Conservation (phyloP, 2,113 vertebrate species). For the Caretta caretta region DNA sequence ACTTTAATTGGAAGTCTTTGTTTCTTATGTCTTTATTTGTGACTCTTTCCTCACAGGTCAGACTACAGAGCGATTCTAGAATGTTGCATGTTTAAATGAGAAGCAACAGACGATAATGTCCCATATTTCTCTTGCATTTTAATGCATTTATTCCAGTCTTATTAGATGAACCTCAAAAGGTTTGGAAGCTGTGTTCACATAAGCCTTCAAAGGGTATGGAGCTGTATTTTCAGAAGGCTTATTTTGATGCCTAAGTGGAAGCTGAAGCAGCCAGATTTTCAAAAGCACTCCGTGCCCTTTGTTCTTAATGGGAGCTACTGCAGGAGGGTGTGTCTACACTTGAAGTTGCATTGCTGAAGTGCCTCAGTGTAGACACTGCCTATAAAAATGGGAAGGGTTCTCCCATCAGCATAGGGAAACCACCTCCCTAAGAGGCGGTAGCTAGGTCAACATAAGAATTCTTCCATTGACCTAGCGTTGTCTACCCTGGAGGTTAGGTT, state of each 20-base stretch:
- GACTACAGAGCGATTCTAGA: fast-evolving
- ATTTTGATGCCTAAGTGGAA: not conserved
- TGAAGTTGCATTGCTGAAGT: not conserved
- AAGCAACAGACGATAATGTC: not conserved
- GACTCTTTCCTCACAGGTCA: not conserved
- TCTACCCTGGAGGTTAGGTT: not conserved
- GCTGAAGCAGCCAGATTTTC: not conserved
- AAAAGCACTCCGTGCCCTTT: not conserved
- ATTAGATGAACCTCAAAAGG: not conserved
- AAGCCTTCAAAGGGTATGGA: not conserved
- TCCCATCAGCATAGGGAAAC: not conserved
- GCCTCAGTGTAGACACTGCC: not conserved
- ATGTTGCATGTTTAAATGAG: not conserved
- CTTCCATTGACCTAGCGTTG: not conserved
- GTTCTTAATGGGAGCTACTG: fast-evolving
- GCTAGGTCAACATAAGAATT: not conserved
- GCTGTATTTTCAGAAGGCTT: not conserved
- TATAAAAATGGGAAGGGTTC: not conserved
- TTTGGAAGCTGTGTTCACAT: fast-evolving
- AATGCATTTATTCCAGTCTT: not conserved
- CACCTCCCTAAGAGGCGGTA: not conserved
- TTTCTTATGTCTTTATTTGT: not conserved
- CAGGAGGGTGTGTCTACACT: not conserved
- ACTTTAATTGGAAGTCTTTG: not conserved
- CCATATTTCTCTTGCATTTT: not conserved